Evolutionary conservation across 2,888 invertebrate genomes (phyloP).

Genomic region (Pterostichus niger): DNA sequence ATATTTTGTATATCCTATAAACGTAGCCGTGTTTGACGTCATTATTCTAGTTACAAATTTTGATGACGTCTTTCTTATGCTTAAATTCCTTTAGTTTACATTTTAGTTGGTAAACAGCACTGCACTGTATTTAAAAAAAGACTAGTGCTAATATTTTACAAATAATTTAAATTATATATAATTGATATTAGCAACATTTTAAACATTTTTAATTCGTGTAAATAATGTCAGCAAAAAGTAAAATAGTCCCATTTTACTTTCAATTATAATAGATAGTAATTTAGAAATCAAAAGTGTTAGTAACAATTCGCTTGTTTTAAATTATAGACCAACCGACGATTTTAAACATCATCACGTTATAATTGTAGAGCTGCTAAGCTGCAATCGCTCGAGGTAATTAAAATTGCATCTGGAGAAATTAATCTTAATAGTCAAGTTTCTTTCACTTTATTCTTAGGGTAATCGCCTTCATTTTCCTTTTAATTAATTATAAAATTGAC

Average conservation of each 20-base stretch:
- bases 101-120: too few species aligned
- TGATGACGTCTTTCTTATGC: too few species aligned
- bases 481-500: conserved; percentile 43
- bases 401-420: conserved; percentile 61
- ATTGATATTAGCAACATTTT: too few species aligned
- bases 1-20: too few species aligned
- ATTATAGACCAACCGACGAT: background rate
- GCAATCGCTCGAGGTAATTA: conserved; percentile 47
- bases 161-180: too few species aligned
- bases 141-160: too few species aligned
- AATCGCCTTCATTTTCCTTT: conserved; percentile 45
- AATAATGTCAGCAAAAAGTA: background rate
- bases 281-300: conserved; percentile 31
- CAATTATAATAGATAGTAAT: background rate
- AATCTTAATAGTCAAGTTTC: conserved; percentile 19
- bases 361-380: background rate
- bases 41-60: too few species aligned
- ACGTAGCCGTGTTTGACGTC: too few species aligned
- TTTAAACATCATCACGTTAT: background rate
- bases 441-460: conserved; percentile 53
- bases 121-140: too few species aligned
- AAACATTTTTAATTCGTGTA: too few species aligned
- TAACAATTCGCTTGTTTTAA: conserved; percentile 8
- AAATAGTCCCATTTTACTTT: conserved; percentile 25
- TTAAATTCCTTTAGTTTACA: too few species aligned